Conservation (phyloP, 2,113 vertebrate species). For the Paradoxurus hermaphroditus region DNA sequence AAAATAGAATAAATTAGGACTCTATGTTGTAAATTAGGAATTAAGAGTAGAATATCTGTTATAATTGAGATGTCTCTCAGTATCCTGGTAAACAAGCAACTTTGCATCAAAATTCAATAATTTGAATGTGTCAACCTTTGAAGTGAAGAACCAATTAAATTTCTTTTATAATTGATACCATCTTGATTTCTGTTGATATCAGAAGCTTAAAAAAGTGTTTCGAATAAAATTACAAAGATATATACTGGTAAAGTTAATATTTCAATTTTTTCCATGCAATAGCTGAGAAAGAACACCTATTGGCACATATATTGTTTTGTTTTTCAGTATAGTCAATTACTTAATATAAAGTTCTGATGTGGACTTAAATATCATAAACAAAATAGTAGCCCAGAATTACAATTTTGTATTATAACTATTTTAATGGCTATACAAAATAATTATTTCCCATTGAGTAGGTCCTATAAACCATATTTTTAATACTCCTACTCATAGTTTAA, state of each 20-base stretch:
- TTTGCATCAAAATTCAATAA: conserved; percentile 59
- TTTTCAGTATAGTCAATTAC: neutral
- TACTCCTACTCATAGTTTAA: neutral
- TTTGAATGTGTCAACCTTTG: neutral
- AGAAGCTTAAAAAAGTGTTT: conserved; percentile 30
- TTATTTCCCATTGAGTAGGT: neutral
- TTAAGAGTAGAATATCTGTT: conserved; percentile 43
- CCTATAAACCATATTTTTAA: neutral
- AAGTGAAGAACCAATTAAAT: conserved; percentile 50
- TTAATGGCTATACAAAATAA: neutral
- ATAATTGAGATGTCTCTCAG: conserved; percentile 47
- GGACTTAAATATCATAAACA: neutral
- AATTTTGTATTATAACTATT: neutral
- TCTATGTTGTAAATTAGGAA: neutral
- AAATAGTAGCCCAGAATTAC: neutral
- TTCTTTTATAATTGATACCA: conserved; percentile 49
- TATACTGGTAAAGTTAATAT: neutral
- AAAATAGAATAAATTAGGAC: neutral
- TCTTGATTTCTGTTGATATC: conserved; percentile 29
- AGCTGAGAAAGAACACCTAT: neutral
- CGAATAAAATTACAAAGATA: neutral
- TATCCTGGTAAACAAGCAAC: conserved; percentile 26
- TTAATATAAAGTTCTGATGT: neutral
- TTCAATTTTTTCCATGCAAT: neutral
- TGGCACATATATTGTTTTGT: neutral